Evolutionary conservation across 2,888 invertebrate genomes (phyloP).

Genomic region (Melolontha melolontha): DNA sequence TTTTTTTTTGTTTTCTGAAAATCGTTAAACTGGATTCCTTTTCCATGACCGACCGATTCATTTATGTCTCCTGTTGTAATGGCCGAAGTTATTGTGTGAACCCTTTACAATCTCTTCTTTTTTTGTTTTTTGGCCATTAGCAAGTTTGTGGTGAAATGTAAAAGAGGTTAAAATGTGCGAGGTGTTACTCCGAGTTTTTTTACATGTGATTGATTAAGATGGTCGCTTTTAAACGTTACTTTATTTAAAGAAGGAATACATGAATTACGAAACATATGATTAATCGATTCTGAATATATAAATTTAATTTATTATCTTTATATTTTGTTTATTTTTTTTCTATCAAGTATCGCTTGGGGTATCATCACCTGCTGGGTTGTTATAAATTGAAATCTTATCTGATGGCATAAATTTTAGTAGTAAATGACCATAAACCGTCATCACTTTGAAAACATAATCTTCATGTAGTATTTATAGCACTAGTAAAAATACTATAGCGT

Average conservation of each 20-base stretch:
- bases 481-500: constrained; percentile 10
- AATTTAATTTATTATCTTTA: neutral
- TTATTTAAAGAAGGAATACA: neutral
- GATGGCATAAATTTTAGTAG: constrained; percentile 21
- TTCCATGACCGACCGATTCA: constrained; percentile 11
- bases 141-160: constrained; percentile 5
- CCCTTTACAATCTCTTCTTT: constrained; percentile 1
- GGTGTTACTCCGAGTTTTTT: neutral
- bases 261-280: constrained; percentile 4
- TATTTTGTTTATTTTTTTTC: neutral
- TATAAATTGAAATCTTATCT: constrained; percentile 22
- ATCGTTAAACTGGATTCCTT: constrained; percentile 17
- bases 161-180: neutral
- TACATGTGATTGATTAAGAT: constrained; percentile 10
- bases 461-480: constrained; percentile 22
- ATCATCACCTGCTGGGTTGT: constrained; percentile 8
- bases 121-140: constrained; percentile 8
- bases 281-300: neutral
- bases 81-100: too few species aligned
- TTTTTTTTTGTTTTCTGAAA: constrained; percentile 5
- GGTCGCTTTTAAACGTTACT: neutral
- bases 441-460: constrained; percentile 31
- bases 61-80: neutral
- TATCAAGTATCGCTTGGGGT: neutral
- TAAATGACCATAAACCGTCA: constrained; percentile 1